A percentile compares a stretch with the other conserved stretches of the same genome.
These are phyloP conservation scores for Drosophila albomicans DNA, from an alignment of 1,140 invertebrate genomes.

Conservation along the genomic window DNA sequence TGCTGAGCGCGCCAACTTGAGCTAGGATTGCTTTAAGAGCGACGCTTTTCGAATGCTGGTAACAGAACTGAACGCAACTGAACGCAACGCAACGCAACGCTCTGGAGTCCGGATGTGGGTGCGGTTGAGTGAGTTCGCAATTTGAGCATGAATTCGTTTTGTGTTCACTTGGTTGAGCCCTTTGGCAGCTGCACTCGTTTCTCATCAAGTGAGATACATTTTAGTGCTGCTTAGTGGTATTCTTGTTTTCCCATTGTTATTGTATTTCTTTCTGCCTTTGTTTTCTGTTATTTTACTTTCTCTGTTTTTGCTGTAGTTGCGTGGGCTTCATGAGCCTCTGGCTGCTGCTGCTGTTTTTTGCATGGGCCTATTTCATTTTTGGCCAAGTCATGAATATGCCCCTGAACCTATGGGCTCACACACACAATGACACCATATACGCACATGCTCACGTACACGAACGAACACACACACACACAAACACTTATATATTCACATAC, in stretches of 20 bases:
- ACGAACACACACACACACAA: conserved; percentile 31
- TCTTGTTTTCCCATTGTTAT: conserved; percentile 24
- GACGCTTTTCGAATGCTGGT: neutral
- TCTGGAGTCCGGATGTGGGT: conserved; percentile 59
- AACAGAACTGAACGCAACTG: neutral
- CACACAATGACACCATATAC: conserved; percentile 46
- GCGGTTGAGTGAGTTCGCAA: conserved; percentile 64
- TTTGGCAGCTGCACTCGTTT: conserved; percentile 14
- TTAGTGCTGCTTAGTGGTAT: conserved; percentile 20
- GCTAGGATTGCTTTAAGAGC: conserved; percentile 23
- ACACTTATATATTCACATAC: conserved; percentile 20
- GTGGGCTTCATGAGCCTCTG: conserved; percentile 44
- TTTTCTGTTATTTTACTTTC: conserved; percentile 2
- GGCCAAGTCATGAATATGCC: conserved; percentile 75
- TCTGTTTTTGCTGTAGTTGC: conserved; percentile 4
- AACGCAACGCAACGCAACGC: neutral
- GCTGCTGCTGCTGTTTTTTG: conserved; percentile 31
- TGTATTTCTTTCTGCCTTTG: conserved; percentile 12
- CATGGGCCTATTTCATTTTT: conserved; percentile 71
- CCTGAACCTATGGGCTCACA: conserved; percentile 38
- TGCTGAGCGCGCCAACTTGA: conserved; percentile 32
- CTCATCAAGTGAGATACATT: conserved; percentile 21
- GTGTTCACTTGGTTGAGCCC: conserved; percentile 31
- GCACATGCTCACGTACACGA: conserved; percentile 23
- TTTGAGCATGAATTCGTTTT: conserved; percentile 31